These are phyloP conservation scores for Erebia epiphron DNA, from an alignment of 2,888 invertebrate species.

Conservation along the genomic window DNA sequence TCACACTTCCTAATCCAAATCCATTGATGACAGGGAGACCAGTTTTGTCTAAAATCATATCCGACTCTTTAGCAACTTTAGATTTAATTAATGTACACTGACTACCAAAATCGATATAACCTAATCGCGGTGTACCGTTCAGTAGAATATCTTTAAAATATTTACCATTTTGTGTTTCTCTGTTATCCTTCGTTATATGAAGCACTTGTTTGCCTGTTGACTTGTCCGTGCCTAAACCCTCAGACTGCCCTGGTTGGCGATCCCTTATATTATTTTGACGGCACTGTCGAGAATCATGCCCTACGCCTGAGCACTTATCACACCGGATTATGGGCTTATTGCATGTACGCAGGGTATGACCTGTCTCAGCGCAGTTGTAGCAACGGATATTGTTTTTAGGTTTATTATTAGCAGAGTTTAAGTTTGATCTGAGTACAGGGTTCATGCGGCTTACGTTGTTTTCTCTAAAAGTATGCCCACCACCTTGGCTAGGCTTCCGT, in stretches of 20 bases:
- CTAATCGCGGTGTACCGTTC: slow-evolving; percentile 19
- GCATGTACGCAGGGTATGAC: background rate
- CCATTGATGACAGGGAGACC: background rate
- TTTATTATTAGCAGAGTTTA: background rate
- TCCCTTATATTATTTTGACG: background rate
- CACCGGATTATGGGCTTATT: background rate
- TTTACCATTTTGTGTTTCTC: background rate
- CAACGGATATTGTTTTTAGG: background rate
- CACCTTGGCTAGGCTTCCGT: background rate
- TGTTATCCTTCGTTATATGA: background rate
- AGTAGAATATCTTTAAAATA: slow-evolving; percentile 28
- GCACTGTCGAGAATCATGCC: background rate
- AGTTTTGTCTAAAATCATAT: background rate
- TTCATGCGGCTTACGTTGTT: background rate
- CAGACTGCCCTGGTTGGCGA: background rate
- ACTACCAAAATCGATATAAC: slow-evolving; percentile 38
- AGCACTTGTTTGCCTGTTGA: background rate
- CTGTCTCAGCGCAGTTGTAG: slow-evolving; percentile 12
- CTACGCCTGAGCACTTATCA: background rate
- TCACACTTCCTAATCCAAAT: background rate
- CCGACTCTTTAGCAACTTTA: slow-evolving; percentile 5
- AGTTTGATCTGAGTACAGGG: background rate
- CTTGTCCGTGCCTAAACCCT: background rate
- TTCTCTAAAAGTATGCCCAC: background rate
- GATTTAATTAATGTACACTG: slow-evolving; percentile 32